A percentile compares a stretch with the other conserved stretches of the same genome.
Conservation (phyloP, 1,140 invertebrate species). For the Musca domestica region DNA sequence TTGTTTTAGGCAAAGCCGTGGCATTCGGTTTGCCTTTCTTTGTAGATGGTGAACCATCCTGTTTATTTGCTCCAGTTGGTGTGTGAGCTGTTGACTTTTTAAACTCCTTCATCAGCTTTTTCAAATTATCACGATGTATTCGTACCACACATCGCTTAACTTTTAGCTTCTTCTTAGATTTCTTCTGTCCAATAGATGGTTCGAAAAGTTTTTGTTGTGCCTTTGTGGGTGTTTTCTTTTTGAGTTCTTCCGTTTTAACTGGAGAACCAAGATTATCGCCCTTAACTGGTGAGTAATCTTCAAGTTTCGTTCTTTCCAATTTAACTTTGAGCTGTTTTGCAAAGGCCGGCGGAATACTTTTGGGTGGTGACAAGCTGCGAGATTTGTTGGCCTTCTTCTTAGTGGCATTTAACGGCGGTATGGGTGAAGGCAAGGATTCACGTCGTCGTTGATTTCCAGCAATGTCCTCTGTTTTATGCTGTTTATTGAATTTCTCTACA, state of each 20-base stretch:
- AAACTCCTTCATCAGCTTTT: conserved; percentile 15
- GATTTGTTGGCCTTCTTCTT: conserved; percentile 9
- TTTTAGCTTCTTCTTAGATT: neutral
- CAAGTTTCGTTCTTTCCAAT: conserved; percentile 23
- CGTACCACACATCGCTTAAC: conserved; percentile 23
- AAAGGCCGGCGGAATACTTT: neutral
- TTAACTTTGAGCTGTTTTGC: conserved; percentile 25
- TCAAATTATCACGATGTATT: conserved; percentile 21
- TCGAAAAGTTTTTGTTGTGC: conserved; percentile 30
- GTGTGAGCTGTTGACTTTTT: neutral
- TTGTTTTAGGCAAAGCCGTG: neutral
- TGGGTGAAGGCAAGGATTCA: conserved; percentile 25
- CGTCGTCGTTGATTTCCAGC: neutral
- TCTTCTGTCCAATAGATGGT: neutral
- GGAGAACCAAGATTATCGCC: neutral
- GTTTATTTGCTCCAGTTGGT: neutral
- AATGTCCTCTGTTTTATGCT: neutral
- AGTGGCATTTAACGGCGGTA: neutral
- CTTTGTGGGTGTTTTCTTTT: conserved; percentile 25
- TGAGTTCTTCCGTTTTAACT: conserved; percentile 1
- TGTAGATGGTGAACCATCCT: neutral
- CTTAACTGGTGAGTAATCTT: neutral
- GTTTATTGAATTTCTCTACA: neutral
- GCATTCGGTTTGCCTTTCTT: neutral
- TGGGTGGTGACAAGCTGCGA: conserved; percentile 25